Base-by-base conservation (phyloP, 2,113 vertebrate species). In the Cynoglossus semilaevis region DNA sequence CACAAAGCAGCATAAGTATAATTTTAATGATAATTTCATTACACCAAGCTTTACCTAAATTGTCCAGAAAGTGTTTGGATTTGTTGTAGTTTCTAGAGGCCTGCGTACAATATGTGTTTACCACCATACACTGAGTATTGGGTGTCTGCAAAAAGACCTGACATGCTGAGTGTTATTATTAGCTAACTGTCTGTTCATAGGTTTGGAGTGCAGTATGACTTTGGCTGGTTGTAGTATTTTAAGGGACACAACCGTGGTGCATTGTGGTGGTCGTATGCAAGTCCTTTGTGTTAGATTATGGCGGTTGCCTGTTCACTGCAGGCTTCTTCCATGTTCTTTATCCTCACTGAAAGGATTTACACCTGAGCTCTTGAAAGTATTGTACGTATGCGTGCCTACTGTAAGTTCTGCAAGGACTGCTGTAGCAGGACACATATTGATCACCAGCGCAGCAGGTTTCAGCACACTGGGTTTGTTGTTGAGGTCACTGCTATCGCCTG, bases 331-430 rank as follows among this genome's bases (percentile, higher is more conserved):
- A 4, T 36, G 38, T 46, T 62, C 67, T 67, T 86, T 77, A 79
- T 86, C 86, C 76, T 57, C 50, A 52, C 50, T 72, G 61, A 85
- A 67, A 47, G 86, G 84, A 88, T 89, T 89, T 88, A 74, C 6
- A 67, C 63, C 60, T 74, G 77, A 81, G 56, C 63, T 67, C 55
- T 62, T 77, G 44, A 57, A 63, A 66, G 74, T 65, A 73, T 63
- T 15, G 6, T 47, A 34, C 18, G 9, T 38, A 47, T 40, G 63
- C 69, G 36, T 54, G 13, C 38, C 47, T 18, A 15, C 76, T 45
- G 40, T 61, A 43, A 35, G 10, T 41, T 47, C 22, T n/a, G 19
- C 37, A 15, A 15, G 52, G 36, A 37, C 51, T 52, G 45, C 67
- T 58, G 44, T 41, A 52, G 46, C 37, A 7, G 56, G 51, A 34